Conservation (phyloP, 2,888 invertebrate species). For the Meliscaeva auricollis region DNA sequence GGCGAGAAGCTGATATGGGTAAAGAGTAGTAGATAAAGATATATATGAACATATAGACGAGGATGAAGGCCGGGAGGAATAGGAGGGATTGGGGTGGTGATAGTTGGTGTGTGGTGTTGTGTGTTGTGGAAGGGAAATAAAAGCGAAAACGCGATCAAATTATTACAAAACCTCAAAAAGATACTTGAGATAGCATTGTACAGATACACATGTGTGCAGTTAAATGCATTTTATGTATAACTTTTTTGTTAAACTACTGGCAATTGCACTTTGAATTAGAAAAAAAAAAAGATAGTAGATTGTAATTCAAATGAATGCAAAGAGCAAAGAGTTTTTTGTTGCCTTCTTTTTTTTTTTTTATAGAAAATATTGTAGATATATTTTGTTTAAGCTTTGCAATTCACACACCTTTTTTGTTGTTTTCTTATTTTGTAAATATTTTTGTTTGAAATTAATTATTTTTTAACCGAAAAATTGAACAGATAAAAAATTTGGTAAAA, state of each 20-base stretch:
- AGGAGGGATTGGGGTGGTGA: background rate
- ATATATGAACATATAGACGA: background rate
- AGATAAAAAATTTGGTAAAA: background rate
- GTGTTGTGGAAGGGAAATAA: constrained; percentile 53
- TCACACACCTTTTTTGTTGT: constrained; percentile 63
- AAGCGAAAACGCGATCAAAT: constrained; percentile 76
- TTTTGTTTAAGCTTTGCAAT: background rate
- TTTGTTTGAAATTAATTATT: constrained; percentile 32
- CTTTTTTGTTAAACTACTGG: constrained; percentile 17
- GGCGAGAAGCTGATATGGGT: constrained; percentile 42
- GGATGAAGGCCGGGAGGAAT: constrained; percentile 13
- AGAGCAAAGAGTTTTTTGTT: background rate
- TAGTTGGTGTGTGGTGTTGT: background rate
- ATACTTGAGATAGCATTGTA: constrained; percentile 66
- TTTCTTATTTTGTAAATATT: constrained; percentile 16
- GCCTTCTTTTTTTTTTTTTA: background rate
- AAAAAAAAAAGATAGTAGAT: background rate
- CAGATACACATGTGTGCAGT: constrained; percentile 46
- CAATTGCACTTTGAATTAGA: constrained; percentile 58
- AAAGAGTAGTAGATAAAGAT: background rate
- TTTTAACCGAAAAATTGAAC: constrained; percentile 36
- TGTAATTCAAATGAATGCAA: background rate
- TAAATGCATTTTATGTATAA: constrained; percentile 46
- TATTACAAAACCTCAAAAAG: constrained; percentile 75
- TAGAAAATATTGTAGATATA: constrained; percentile 10